Base-by-base conservation (phyloP, 2,113 vertebrate genomes). In the Eulemur rufifrons region DNA sequence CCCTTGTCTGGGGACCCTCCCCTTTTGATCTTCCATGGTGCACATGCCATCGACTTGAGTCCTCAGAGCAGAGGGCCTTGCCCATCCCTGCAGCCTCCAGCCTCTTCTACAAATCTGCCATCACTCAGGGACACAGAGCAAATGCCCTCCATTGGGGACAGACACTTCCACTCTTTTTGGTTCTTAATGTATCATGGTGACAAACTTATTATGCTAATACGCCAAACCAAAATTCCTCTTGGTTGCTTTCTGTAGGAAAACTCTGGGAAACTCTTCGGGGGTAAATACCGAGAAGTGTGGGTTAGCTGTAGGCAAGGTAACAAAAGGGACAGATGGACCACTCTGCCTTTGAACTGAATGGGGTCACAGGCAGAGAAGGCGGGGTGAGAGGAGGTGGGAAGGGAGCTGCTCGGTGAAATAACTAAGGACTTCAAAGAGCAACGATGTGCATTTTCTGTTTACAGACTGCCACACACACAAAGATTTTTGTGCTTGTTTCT, bases 191-290 rank as follows among this genome's bases (percentile, higher is more conserved):
- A 52, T 23, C 21, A 20, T 6, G 20, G 37, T 76, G 42, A 66
- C 21, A 81, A 61, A 23, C 2, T 87, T 76, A 87, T 77, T 76
- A 87, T 81, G 29, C 10, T 69, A 92, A 64, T 11, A 90, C 29
- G 23, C 27, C n/a, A 94, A 96, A 5, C 37, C 50, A n/a, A 94
- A 84, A 84, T 94, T 92, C 9, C 32, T 85, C 59, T 93, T 85
- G 45, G 6, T 77, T 76, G 52, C 52, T 93, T 93, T 84, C 15
- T 54, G 12, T 47, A 71, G 82, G 59, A 87, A 89, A 94, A 90
- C 42, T 71, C 61, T 76, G 78, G 69, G 56, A 88, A 87, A 86
- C 8, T 61, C 45, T 93, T 13, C 27, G 34, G 18, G 34, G 1
- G 5, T 71, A 52, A 74, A 86, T 34, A 18, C 34, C 25, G 42